phyloP scores from a whole-genome alignment of 1,140 invertebrate genomes.

The Drosophila sechellia region DNA sequence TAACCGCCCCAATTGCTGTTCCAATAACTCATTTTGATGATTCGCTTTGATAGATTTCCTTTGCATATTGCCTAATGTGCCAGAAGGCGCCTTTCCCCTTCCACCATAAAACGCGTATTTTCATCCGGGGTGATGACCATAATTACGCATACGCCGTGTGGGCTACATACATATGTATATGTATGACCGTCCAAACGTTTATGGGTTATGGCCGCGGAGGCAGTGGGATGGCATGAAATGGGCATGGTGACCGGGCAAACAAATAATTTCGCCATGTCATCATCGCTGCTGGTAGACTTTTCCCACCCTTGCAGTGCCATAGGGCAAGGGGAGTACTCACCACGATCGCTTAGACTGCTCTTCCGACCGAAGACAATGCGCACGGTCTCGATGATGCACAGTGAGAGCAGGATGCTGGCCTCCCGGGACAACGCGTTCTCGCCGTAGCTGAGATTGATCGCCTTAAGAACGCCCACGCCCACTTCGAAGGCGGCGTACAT shows the following conservation, averaged over 20 bases:
- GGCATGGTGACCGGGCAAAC: conserved; percentile 23
- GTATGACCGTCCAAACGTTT: conserved; percentile 43
- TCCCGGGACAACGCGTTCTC: conserved; percentile 90
- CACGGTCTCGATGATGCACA: conserved; percentile 91
- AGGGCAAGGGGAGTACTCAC: conserved; percentile 83
- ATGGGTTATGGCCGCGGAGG: conserved; percentile 28
- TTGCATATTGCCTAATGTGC: conserved; percentile 22
- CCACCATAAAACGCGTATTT: conserved; percentile 15
- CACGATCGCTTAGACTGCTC: conserved; percentile 94
- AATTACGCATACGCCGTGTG: conserved; percentile 66
- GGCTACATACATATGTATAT: conserved; percentile 14
- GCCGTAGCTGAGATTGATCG: conserved; percentile 90
- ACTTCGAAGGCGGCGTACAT: conserved; percentile 92
- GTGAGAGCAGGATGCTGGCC: conserved; percentile 90
- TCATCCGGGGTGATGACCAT: conserved; percentile 32
- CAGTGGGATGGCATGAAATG: background rate
- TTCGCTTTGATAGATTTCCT: conserved; percentile 18
- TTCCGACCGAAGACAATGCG: conserved; percentile 92
- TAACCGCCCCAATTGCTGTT: background rate
- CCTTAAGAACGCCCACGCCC: conserved; percentile 91
- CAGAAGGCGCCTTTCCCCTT: conserved; percentile 14
- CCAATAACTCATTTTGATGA: background rate
- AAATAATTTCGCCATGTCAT: conserved; percentile 66
- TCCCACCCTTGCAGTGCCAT: background rate
- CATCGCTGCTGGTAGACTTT: conserved; percentile 31